Percentiles rank a stretch among this genome's conserved stretches.
phyloP scores from a whole-genome alignment of 2,888 invertebrate species.

The Bugulina stolonifera region DNA sequence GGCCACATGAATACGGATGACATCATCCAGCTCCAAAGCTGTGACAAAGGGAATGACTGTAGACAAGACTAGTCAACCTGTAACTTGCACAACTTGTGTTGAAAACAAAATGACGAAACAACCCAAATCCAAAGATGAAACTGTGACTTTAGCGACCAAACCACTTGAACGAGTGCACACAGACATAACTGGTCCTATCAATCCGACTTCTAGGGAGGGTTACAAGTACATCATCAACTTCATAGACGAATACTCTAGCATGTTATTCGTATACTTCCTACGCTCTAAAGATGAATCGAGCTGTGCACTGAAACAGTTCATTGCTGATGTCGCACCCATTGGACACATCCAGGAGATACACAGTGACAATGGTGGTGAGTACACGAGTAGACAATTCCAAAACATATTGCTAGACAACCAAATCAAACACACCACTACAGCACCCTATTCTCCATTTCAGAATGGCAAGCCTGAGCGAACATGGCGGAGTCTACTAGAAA shows the following conservation, averaged over 20 bases:
- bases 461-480: background rate
- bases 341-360: background rate
- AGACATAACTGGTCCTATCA: background rate
- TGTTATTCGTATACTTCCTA: background rate
- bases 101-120: background rate
- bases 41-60: background rate
- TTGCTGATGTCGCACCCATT: background rate
- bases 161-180: background rate
- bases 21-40: background rate
- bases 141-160: background rate
- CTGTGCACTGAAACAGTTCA: background rate
- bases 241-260: background rate
- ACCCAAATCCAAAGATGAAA: constrained; percentile 4
- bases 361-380: background rate
- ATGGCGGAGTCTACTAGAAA: background rate
- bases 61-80: background rate
- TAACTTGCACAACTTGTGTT: background rate
- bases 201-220: background rate
- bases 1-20: background rate
- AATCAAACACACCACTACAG: no score
- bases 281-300: background rate
- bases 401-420: no score
- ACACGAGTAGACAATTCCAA: no score
- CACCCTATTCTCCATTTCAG: constrained; percentile 1
- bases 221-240: constrained; percentile 17